Percentiles rank a stretch among this genome's conserved stretches.
Evolutionary conservation across 2,888 invertebrate genomes (phyloP).

Genomic region (Synanthedon vespiformis): DNA sequence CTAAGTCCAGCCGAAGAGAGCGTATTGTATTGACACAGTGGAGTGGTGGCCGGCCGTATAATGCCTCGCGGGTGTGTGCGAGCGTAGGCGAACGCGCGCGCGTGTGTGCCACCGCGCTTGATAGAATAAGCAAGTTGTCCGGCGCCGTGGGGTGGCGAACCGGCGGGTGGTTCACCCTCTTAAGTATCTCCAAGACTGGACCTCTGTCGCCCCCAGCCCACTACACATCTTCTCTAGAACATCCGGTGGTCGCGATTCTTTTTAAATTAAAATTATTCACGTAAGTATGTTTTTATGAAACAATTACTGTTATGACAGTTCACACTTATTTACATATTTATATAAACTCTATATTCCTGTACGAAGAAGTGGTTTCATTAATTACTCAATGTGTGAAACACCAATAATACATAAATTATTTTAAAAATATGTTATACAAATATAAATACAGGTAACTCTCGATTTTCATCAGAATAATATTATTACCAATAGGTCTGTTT

Average conservation of each 20-base stretch:
- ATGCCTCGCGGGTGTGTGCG: constrained; percentile 48
- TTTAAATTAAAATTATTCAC: no score
- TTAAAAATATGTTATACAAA: no score
- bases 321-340: no score
- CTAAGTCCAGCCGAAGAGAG: constrained; percentile 71
- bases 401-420: no score
- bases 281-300: no score
- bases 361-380: no score
- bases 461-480: no score
- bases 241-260: constrained; percentile 48
- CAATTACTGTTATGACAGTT: constrained; percentile 14
- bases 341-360: no score
- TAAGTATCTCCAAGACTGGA: constrained; percentile 67
- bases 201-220: constrained; percentile 58
- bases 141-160: constrained; percentile 39
- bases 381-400: no score
- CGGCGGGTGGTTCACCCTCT: constrained; percentile 28
- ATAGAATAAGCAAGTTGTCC: constrained; percentile 71
- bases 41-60: constrained; percentile 71
- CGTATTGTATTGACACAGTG: constrained; percentile 72
- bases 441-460: no score
- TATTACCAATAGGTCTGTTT: no score
- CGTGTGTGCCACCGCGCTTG: constrained; percentile 61
- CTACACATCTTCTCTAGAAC: constrained; percentile 65
- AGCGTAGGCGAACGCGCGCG: constrained; percentile 29